A percentile compares a stretch with the other conserved stretches of the same genome.
Conservation (phyloP, 2,888 invertebrate genomes). For the Scelioninae gen. 2 region DNA sequence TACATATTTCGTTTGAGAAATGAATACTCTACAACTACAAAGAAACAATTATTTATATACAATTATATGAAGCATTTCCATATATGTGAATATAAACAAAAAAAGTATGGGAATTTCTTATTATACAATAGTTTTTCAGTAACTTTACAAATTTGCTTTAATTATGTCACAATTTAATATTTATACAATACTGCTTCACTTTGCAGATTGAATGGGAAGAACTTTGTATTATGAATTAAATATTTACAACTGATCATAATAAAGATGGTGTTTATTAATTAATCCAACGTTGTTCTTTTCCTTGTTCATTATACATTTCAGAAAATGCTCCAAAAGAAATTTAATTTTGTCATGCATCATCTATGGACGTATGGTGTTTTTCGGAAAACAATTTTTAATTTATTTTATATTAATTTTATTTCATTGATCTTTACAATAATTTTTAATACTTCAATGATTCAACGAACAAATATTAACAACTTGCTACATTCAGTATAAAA, state of each 20-base stretch:
- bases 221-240: slow-evolving; percentile 6
- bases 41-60: slow-evolving; percentile 30
- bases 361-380: slow-evolving; percentile 2
- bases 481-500: slow-evolving; percentile 32
- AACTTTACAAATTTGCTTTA: not conserved
- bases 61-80: slow-evolving; percentile 2
- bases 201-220: slow-evolving; percentile 11
- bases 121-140: slow-evolving; percentile 6
- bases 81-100: not conserved
- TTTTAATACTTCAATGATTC: not conserved
- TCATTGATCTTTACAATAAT: not conserved
- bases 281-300: not conserved
- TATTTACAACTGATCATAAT: slow-evolving; percentile 20
- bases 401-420: not conserved
- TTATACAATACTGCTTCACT: slow-evolving; percentile 7
- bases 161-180: slow-evolving; percentile 4
- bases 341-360: not conserved
- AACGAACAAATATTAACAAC: slow-evolving; percentile 1
- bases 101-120: not conserved
- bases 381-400: not conserved
- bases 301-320: not conserved
- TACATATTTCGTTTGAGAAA: not conserved
- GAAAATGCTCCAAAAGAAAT: not conserved
- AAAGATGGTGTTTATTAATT: not conserved
- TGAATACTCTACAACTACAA: slow-evolving; percentile 8